Percentiles rank a stretch among this genome's conserved stretches.
phyloP scores from a whole-genome alignment of 2,113 vertebrate genomes.

The Eira barbara region DNA sequence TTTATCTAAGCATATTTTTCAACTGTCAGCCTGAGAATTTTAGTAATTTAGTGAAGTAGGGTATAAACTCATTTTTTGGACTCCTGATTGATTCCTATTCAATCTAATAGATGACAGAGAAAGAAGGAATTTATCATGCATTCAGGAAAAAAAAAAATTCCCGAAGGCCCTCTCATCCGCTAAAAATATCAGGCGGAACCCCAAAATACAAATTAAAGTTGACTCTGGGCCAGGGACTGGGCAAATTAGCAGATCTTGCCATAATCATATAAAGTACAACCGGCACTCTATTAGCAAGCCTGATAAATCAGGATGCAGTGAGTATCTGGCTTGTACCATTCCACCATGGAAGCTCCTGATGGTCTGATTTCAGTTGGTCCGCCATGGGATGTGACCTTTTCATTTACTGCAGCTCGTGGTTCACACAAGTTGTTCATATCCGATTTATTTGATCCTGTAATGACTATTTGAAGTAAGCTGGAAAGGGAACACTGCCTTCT shows the following conservation, averaged over 20 bases:
- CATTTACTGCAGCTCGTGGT: neutral
- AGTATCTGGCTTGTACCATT: neutral
- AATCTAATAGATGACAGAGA: neutral
- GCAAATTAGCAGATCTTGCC: conserved; percentile 7
- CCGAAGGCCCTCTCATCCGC: neutral
- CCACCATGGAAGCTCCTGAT: neutral
- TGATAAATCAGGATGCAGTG: neutral
- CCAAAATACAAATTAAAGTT: conserved; percentile 43
- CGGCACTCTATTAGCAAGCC: neutral
- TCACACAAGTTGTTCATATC: neutral
- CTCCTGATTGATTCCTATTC: conserved; percentile 31
- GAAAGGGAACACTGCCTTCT: neutral
- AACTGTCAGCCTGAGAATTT: neutral
- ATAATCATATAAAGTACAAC: conserved; percentile 19
- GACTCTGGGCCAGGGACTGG: neutral
- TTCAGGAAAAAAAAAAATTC: neutral
- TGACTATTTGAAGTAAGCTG: neutral
- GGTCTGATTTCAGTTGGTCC: neutral
- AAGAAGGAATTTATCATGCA: conserved; percentile 1
- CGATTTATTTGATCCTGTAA: neutral
- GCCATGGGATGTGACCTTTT: neutral
- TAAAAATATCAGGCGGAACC: conserved; percentile 24
- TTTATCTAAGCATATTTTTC: conserved; percentile 31
- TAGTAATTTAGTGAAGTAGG: neutral
- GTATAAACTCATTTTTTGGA: neutral